Evolutionary conservation across 2,888 invertebrate species (phyloP), one percentile per base, ranked within the genome.

Genomic region (Neoascia interrupta): DNA sequence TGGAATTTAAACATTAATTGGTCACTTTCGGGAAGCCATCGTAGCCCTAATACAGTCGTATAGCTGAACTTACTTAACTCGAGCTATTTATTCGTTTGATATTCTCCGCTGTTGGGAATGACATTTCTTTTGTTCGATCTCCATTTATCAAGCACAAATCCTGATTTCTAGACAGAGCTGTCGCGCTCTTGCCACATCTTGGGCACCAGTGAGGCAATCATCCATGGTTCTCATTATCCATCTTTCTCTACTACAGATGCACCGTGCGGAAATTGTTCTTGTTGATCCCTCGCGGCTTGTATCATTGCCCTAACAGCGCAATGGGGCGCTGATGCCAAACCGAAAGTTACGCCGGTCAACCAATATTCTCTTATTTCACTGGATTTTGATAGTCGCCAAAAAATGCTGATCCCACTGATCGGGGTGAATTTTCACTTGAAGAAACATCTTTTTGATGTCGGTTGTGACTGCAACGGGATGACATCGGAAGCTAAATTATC

Each of bases 311-410:
- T 58, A 6, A 70, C 53, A 2, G 60, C 58, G 34, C 60, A 49
- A 13, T 60, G 51, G 26, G 69, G 58, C n/a, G 60, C 51, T 13
- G 72, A 72, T 3, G 63, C 41, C 31, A 72, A 11, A n/a, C 63
- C 63, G 26, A 41, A 53, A 0, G 60, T 69, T 1, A 56, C 54
- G 1, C 19, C 36, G 1, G 66, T 66, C 23, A 66, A 37, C 53
- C 64, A 64, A 10, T 64, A 53, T 51, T 51, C 51, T 6, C 36
- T 51, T 0, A 51, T 19, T 1, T 16, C 5, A 8, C 13, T 19
- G 1, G 34, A n/a, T 1, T 1, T n/a, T n/a, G 5, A 11, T 8
- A 43, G 47, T 11, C 58, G 23, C 68, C 60, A 69, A 8, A 69
- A 47, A 13, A 69, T 69, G 10, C 51, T 51, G 13, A 16, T 61